Evolutionary conservation across 2,888 invertebrate genomes (phyloP), one percentile per base, ranked within the genome.

Genomic region (Brachynemurus nebulosus): DNA sequence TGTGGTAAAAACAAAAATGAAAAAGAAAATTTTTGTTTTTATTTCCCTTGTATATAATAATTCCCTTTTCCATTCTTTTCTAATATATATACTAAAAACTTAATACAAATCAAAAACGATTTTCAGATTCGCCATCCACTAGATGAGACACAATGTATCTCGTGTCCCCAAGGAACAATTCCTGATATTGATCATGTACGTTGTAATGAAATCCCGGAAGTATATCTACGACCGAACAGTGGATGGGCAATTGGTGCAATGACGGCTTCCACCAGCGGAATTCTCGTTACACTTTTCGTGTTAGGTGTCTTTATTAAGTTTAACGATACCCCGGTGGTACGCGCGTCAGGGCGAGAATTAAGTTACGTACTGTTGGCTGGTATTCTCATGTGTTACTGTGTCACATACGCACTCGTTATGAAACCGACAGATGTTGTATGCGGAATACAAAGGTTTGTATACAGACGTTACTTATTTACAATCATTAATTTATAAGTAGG

Each of bases 271-370:
- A 78, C 85, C 7, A 76, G 82, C 0, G 95, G 96, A 12, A 85
- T 91, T 51, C 64, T 89, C 42, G 72, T 89, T 48, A 92, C 82
- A 30, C 64, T 78, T 63, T 75, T 66, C 65, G 72, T 71, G 25
- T 56, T 60, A 35, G 65, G 70, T 12, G 71, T 78, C 14, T 80
- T 80, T 59, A 60, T 78, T 40, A 65, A 69, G 35, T 70, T 89
- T 68, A 88, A 93, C 64, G 82, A 89, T 53, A 97, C 97, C 0
- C 95, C 97, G 0, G 89, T 97, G 40, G 97, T 98, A n/a, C 79
- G 95, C 52, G 93, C 96, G 27, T 90, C 92, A 12, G 95, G 95
- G 27, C 70, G 88, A 36, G 89, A 90, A 65, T 68, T 90, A 45
- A 86, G 86, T 49, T 95, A 92, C 64, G 86, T 96, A 30, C 79